A percentile compares a stretch with the other conserved stretches of the same genome.
Evolutionary conservation across 1,140 invertebrate genomes (phyloP).

Genomic region (Phortica variegata): DNA sequence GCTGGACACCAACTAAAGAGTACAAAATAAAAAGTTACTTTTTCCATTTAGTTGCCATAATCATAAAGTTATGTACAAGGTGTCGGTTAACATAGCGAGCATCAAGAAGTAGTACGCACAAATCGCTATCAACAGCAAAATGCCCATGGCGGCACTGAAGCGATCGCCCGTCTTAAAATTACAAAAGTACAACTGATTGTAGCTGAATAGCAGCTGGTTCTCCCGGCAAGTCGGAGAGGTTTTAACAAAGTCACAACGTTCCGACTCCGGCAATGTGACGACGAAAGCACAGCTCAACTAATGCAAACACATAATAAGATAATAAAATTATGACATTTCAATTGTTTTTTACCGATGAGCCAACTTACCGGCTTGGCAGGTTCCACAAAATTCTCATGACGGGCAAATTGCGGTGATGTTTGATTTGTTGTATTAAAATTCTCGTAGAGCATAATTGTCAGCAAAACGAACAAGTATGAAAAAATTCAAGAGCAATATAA

Average conservation of each 20-base stretch:
- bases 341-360: too few species aligned
- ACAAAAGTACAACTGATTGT: neutral
- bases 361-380: slow-evolving; percentile 4
- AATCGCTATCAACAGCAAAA: neutral
- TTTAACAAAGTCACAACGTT: too few species aligned
- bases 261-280: too few species aligned
- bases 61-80: too few species aligned
- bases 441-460: slow-evolving; percentile 16
- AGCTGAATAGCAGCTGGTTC: too few species aligned
- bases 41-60: neutral
- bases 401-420: slow-evolving; percentile 6
- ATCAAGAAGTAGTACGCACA: neutral
- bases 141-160: neutral
- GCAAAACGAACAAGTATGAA: too few species aligned
- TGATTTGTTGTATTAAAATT: slow-evolving; percentile 20
- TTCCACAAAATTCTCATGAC: slow-evolving; percentile 13
- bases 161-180: neutral
- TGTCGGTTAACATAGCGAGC: too few species aligned
- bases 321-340: too few species aligned
- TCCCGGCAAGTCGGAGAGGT: too few species aligned
- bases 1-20: slow-evolving; percentile 66
- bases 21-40: neutral
- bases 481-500: too few species aligned
- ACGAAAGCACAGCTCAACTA: too few species aligned
- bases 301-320: too few species aligned